A percentile compares a stretch with the other conserved stretches of the same genome.
phyloP scores from a whole-genome alignment of 2,797 vertebrate species.

The Ibycter americanus region DNA sequence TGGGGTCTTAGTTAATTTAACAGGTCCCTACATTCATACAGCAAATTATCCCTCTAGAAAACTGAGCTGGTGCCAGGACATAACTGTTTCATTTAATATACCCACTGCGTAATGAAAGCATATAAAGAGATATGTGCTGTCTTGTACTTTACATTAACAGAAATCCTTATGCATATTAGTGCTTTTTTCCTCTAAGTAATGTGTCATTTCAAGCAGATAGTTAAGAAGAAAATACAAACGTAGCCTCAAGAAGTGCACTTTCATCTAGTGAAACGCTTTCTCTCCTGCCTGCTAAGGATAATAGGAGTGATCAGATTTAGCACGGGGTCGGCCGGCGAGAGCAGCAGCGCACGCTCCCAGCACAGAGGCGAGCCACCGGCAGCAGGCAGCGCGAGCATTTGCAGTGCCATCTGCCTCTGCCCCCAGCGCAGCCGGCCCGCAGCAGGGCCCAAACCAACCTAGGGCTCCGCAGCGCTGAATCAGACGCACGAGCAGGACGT shows the following conservation, averaged over 20 bases:
- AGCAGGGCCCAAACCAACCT: not conserved
- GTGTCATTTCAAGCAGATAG: not conserved
- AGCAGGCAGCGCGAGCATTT: not conserved
- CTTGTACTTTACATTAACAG: not conserved
- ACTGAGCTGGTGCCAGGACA: not conserved
- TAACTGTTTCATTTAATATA: not conserved
- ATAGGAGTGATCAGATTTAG: not conserved
- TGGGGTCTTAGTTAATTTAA: constrained; percentile 32
- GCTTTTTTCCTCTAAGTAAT: not conserved
- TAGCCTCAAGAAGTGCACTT: not conserved
- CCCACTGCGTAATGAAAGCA: not conserved
- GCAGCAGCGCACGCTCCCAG: rapidly evolving
- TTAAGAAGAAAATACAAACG: not conserved
- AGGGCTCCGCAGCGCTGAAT: not conserved
- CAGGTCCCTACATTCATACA: not conserved
- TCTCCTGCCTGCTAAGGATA: not conserved
- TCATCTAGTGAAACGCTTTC: not conserved
- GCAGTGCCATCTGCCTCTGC: rapidly evolving
- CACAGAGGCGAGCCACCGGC: not conserved
- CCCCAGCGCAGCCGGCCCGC: not conserved
- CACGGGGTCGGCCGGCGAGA: rapidly evolving
- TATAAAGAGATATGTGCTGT: not conserved
- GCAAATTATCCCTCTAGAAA: constrained; percentile 15
- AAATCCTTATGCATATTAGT: not conserved
- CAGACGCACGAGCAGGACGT: rapidly evolving